Conservation (phyloP, 2,888 invertebrate genomes). For the Nycteola revayana region DNA sequence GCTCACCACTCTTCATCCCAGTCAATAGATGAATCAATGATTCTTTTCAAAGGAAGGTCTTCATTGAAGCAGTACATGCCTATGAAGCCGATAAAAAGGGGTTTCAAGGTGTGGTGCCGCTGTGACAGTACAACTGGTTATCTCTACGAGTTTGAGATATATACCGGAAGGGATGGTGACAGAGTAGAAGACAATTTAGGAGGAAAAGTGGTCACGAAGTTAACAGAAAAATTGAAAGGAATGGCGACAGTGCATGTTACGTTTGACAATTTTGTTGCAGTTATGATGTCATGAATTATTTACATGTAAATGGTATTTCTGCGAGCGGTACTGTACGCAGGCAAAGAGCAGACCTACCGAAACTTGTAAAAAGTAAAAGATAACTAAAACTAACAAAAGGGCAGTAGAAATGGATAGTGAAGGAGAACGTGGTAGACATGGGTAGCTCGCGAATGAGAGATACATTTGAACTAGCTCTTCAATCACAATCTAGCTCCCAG, state of each 20-base stretch:
- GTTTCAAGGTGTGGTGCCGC: constrained; percentile 31
- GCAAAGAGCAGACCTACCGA: constrained; percentile 23
- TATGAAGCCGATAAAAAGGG: constrained; percentile 33
- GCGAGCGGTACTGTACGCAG: constrained; percentile 11
- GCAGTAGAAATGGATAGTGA: constrained; percentile 30
- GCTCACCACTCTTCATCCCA: constrained; percentile 9
- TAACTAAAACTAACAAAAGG: constrained; percentile 27
- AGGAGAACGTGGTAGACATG: too few relatives aligned
- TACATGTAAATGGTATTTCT: constrained; percentile 8
- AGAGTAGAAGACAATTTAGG: constrained; percentile 20
- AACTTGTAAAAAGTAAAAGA: constrained; percentile 22
- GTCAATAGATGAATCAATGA: constrained; percentile 17
- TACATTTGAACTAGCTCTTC: too few relatives aligned
- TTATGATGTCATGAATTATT: constrained; percentile 6
- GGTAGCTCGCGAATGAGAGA: too few relatives aligned
- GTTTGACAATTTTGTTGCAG: constrained; percentile 6
- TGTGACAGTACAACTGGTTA: constrained; percentile 26
- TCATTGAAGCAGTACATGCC: constrained; percentile 34
- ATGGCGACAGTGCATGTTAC: constrained; percentile 6
- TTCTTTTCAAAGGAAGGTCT: constrained; percentile 31
- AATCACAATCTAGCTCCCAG: too few relatives aligned
- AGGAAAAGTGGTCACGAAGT: constrained; percentile 11
- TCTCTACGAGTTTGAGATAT: constrained; percentile 29
- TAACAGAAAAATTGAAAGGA: constrained; percentile 4
- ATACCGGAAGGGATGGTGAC: constrained; percentile 24